Evolutionary conservation across 2,888 invertebrate genomes (phyloP), one percentile per base, ranked within the genome.

Genomic region (Adelognathus sp.): DNA sequence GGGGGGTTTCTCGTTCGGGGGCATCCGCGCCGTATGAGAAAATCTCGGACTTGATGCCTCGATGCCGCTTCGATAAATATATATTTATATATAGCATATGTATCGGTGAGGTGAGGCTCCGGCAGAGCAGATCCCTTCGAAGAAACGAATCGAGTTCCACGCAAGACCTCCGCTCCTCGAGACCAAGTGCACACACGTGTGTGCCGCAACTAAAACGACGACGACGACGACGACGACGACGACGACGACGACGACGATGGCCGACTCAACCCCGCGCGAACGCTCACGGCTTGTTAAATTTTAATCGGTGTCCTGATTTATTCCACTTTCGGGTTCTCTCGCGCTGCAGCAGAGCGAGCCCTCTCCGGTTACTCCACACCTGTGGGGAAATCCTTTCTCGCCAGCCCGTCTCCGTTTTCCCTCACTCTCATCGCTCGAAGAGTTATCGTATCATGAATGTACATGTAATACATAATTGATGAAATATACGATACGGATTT

Each of bases 261-360:
- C 14, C 46, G 31, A 54, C 46, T 31, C 18, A 60, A 41, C 41
- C 60, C 18, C 18, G 54, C 41, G 52, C 27, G 36, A 33, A 72
- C 79, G 54, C 77, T 56, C 58, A 75, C 61, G 79, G 78, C 83
- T 86, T 83, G 81, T 86, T 86, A 86, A 87, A 86, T 86, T 86
- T 86, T 84, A 86, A 86, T 87, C 86, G 84, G 76, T 79, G 66
- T 76, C 52, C 82, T 82, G 84, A 85, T 86, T 86, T 85, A 87
- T 86, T 82, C 79, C 60, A 81, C 50, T 58, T 61, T 63, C 46
- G 58, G 31, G 27, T 33, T 58, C 56, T 54, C 54, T 4, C 31
- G 31, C 4, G 31, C 4, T 5, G 31, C 4, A 31, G n/a, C n/a
- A n/a, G n/a, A n/a, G n/a, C n/a, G 50, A 9, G 11, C 50, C 50